phyloP scores from a whole-genome alignment of 2,888 invertebrate species.

The Podabrus alpinus region DNA sequence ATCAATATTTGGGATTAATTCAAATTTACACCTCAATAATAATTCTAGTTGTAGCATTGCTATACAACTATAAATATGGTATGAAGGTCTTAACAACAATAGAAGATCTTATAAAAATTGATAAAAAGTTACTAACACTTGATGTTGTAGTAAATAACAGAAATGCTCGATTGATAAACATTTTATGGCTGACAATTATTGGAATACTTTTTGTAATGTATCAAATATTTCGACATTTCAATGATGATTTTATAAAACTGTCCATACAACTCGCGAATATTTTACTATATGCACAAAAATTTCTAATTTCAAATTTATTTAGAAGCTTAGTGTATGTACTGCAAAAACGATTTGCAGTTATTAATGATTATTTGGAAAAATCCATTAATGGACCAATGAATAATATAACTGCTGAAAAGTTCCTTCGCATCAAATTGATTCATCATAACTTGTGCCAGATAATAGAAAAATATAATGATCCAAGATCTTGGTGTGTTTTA shows the following conservation, averaged over 20 bases:
- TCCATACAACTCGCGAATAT: neutral
- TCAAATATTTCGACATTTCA: neutral
- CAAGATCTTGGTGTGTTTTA: neutral
- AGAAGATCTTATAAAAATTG: neutral
- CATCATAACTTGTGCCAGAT: neutral
- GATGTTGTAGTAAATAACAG: neutral
- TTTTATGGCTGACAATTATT: neutral
- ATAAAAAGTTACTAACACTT: neutral
- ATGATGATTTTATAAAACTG: neutral
- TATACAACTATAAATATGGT: neutral
- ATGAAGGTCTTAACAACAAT: neutral
- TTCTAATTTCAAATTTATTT: neutral
- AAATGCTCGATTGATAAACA: neutral
- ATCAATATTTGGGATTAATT: neutral
- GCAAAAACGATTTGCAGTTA: neutral
- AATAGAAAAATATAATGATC: neutral
- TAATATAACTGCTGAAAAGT: neutral
- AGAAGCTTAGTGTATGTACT: neutral
- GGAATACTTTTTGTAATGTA: neutral
- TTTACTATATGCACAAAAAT: neutral
- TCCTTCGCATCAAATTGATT: neutral
- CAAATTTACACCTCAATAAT: neutral
- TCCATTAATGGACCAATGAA: neutral
- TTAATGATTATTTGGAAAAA: neutral
- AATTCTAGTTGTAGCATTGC: neutral